Evolutionary conservation across 2,888 invertebrate species (phyloP).

Genomic region (Biston stratarius): DNA sequence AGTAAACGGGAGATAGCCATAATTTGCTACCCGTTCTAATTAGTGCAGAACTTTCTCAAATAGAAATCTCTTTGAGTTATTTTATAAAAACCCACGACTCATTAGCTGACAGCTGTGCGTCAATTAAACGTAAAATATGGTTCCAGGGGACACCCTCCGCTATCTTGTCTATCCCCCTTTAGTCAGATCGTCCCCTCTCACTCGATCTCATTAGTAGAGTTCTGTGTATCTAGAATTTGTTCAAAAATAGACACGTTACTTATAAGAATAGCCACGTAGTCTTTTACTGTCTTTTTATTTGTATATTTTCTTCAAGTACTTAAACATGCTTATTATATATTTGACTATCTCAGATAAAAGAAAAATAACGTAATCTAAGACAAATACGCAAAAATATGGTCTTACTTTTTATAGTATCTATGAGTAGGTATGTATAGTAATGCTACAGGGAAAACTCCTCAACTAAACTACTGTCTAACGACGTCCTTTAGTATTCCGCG

Average conservation of each 20-base stretch:
- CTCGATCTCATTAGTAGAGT: constrained; percentile 80
- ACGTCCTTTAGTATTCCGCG: too few relatives aligned
- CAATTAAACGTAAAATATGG: constrained; percentile 85
- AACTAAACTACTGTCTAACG: too few relatives aligned
- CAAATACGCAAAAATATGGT: too few relatives aligned
- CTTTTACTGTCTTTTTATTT: too few relatives aligned
- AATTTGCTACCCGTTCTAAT: constrained; percentile 32
- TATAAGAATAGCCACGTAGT: constrained; percentile 52
- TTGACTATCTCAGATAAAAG: too few relatives aligned
- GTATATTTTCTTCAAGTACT: too few relatives aligned
- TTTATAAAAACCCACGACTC: constrained; percentile 76
- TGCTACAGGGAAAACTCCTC: constrained; percentile 16
- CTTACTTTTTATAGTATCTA: too few relatives aligned
- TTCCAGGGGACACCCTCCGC: constrained; percentile 68
- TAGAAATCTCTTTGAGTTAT: constrained; percentile 54
- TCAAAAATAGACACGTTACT: constrained; percentile 81
- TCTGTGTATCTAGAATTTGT: constrained; percentile 77
- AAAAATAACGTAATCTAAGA: too few relatives aligned
- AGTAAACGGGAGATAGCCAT: background rate
- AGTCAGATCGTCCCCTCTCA: constrained; percentile 55
- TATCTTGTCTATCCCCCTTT: constrained; percentile 43
- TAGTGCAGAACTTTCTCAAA: constrained; percentile 32
- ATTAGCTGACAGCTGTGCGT: constrained; percentile 84
- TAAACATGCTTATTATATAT: too few relatives aligned
- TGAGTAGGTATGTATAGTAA: too few relatives aligned